A percentile compares a stretch with the other conserved stretches of the same genome.
These are phyloP conservation scores for Furcula furcula DNA, from an alignment of 2,888 invertebrate species.

Conservation along the genomic window DNA sequence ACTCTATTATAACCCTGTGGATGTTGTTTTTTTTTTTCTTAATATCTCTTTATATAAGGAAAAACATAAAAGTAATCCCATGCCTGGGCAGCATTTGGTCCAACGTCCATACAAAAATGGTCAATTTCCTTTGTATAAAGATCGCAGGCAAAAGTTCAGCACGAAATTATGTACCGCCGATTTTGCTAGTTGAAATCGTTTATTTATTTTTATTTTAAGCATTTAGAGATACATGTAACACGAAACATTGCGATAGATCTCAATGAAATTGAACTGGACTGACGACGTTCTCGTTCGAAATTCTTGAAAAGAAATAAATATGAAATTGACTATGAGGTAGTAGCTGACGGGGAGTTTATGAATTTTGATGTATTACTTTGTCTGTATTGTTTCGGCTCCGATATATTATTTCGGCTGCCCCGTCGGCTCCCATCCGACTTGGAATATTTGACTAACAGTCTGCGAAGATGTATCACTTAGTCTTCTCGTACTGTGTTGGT, in stretches of 20 bases:
- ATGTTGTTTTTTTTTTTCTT: no score
- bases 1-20: no score
- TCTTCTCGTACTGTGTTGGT: constrained; percentile 12
- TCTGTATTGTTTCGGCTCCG: constrained; percentile 27
- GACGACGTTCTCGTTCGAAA: constrained; percentile 17
- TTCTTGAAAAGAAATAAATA: constrained; percentile 11
- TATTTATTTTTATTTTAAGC: constrained; percentile 2
- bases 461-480: constrained; percentile 10
- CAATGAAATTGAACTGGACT: neutral
- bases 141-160: no score
- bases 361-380: constrained; percentile 35
- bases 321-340: constrained; percentile 11
- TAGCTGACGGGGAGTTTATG: constrained; percentile 25
- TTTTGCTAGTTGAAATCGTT: constrained; percentile 2
- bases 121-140: no score
- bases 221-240: neutral
- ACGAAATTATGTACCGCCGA: neutral
- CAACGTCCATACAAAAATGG: no score
- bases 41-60: no score
- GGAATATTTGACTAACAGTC: constrained; percentile 11
- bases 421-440: constrained; percentile 41
- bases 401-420: constrained; percentile 40
- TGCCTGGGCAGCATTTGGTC: no score
- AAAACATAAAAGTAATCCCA: no score
- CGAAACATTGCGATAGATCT: neutral